phyloP scores from a whole-genome alignment of 2,888 invertebrate species.

The Pachycephus smyrnensis region DNA sequence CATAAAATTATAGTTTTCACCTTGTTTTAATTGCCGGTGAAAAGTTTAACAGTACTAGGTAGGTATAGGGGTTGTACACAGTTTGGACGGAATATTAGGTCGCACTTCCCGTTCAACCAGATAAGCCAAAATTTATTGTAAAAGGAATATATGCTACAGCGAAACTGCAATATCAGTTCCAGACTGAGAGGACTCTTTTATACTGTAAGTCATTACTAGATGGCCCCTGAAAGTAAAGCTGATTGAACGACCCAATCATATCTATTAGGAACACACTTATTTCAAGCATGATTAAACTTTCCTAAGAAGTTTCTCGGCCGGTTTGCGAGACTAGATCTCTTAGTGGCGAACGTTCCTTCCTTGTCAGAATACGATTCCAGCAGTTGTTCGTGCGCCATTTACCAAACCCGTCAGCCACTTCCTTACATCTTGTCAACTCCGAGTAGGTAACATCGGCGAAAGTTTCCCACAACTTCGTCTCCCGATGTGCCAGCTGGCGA shows the following conservation, averaged over 20 bases:
- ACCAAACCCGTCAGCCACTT: not conserved
- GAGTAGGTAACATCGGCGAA: not conserved
- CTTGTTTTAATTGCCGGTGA: not conserved
- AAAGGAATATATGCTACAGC: not conserved
- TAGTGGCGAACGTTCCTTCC: not conserved
- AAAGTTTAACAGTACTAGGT: not conserved
- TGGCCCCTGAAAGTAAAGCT: not conserved
- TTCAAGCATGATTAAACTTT: not conserved
- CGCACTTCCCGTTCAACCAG: not conserved
- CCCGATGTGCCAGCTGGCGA: not conserved
- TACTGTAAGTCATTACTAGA: not conserved
- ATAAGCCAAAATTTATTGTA: not conserved
- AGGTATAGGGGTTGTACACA: not conserved
- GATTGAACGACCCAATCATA: not conserved
- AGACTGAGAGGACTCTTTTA: not conserved
- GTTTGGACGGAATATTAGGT: not conserved
- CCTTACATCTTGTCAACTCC: not conserved
- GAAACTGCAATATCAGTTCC: not conserved
- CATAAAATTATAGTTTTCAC: not conserved
- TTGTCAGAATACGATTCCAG: not conserved
- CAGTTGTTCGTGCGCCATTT: not conserved
- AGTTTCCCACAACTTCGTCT: not conserved
- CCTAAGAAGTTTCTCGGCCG: not conserved
- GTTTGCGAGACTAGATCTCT: not conserved
- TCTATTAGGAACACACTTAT: not conserved